Base-by-base conservation (phyloP, 2,797 vertebrate genomes). In the Rhyacichthys aspro region DNA sequence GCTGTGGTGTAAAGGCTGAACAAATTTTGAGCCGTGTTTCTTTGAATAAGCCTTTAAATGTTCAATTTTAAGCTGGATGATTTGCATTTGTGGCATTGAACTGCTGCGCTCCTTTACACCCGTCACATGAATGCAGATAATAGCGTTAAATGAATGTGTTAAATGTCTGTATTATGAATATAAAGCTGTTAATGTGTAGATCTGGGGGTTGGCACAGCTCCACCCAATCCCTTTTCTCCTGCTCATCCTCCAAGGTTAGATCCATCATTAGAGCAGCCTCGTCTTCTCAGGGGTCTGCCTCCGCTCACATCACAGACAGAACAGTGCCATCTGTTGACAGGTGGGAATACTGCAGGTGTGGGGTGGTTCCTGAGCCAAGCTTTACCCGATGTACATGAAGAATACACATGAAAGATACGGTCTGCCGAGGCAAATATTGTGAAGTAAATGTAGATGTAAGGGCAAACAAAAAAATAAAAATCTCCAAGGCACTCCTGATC, bases 251-350 rank as follows among this genome's bases (percentile, higher is more conserved):
- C 78, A 86, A 83, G 79, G 81, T 86, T 82, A 78, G 73, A 82
- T 53, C 17, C 70, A 36, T 82, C 78, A 75, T 82, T 78, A 72
- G 11, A 50, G 69, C 75, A 59, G 63, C 66, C 48, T 75, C 64
- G 37, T 63, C 70, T 28, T 41, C 59, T 48, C 56, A 62, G 68
- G 62, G 55, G 65, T 64, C 76, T 59, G 50, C 71, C 9, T 76
- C 75, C 58, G 78, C 72, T 62, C 69, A 7, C 53, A 83, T 89
- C 84, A 46, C 77, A 90, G 85, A 89, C 82, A 72, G 78, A 85
- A 87, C 87, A 87, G 80, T 91, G 91, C 88, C 91, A 90, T 90
- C 91, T 92, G 67, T 89, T 92, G 90, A 78, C 44, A 41, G 78
- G 70, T 86, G 76, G 48, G 64, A 44, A 18, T 67, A 90, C 67